Evolutionary conservation across 1,140 invertebrate species (phyloP).

Genomic region (Dendroctonus ponderosae): DNA sequence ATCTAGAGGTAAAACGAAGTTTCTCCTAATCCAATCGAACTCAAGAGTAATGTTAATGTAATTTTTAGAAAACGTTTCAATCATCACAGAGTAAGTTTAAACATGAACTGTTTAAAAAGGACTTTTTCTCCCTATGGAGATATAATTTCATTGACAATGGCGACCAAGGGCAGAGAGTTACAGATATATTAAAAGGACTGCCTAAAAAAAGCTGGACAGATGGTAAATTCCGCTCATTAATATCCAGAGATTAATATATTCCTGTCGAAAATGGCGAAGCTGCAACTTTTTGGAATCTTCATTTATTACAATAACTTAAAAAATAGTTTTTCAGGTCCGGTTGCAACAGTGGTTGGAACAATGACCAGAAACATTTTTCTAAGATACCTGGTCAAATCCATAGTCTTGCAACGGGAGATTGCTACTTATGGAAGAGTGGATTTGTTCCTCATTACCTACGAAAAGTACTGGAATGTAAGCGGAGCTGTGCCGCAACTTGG

Average conservation of each 20-base stretch:
- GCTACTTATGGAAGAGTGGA: slow-evolving; percentile 40
- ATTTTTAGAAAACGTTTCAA: slow-evolving; percentile 4
- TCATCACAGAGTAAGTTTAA: slow-evolving; percentile 2
- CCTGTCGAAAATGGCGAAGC: too few relatives aligned
- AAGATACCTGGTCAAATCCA: slow-evolving; percentile 39
- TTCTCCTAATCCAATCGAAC: too few relatives aligned
- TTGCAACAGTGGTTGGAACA: slow-evolving; percentile 42
- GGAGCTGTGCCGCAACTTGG: not conserved
- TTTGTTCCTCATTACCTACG: slow-evolving; percentile 41
- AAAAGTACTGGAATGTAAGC: slow-evolving; percentile 42
- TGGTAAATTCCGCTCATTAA: slow-evolving; percentile 34
- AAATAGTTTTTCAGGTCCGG: slow-evolving; percentile 38
- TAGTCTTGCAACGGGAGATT: slow-evolving; percentile 42
- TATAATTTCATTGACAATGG: slow-evolving; percentile 41
- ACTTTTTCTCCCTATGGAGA: slow-evolving; percentile 39
- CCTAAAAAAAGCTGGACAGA: slow-evolving; percentile 45
- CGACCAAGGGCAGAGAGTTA: slow-evolving; percentile 41
- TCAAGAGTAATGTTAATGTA: not conserved
- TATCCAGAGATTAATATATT: too few relatives aligned
- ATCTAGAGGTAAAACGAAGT: slow-evolving; percentile 37
- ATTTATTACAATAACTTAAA: slow-evolving; percentile 4
- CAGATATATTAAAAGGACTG: slow-evolving; percentile 40
- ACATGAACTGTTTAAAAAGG: slow-evolving; percentile 38
- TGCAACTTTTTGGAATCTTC: too few relatives aligned
- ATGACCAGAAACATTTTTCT: slow-evolving; percentile 41